phyloP scores from a whole-genome alignment of 1,140 invertebrate genomes.

The Trachelipus rathkii region DNA sequence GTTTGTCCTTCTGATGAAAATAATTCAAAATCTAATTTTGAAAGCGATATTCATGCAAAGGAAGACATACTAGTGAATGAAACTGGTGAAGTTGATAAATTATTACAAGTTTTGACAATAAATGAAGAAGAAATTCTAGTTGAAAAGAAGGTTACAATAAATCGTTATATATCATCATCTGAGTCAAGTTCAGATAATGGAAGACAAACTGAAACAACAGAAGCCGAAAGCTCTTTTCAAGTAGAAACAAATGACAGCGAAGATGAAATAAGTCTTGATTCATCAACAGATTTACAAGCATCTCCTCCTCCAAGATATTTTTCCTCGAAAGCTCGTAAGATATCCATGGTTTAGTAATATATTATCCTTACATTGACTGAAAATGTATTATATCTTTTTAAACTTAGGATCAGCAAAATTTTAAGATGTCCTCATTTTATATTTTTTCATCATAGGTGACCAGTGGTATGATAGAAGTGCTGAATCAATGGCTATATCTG shows the following conservation, averaged over 20 bases:
- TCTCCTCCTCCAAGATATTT: constrained; percentile 30
- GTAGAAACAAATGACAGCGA: constrained; percentile 28
- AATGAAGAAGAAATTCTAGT: background rate
- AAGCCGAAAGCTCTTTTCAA: constrained; percentile 27
- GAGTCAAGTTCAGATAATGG: constrained; percentile 30
- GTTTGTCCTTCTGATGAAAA: background rate
- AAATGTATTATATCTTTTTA: too few relatives aligned
- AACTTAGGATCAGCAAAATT: too few relatives aligned
- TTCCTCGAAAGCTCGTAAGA: constrained; percentile 28
- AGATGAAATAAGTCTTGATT: constrained; percentile 33
- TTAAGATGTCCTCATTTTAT: too few relatives aligned
- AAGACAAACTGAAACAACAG: constrained; percentile 26
- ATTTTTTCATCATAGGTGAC: constrained; percentile 23
- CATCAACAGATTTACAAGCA: constrained; percentile 31
- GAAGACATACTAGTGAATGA: background rate
- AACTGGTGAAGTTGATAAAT: too few relatives aligned
- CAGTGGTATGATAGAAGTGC: constrained; percentile 43
- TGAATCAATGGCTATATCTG: constrained; percentile 41
- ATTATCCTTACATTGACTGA: too few relatives aligned
- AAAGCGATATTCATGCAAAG: background rate
- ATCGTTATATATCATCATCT: constrained; percentile 24
- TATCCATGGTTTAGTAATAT: background rate
- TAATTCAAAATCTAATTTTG: background rate
- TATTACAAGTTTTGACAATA: too few relatives aligned
- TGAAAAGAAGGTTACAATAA: background rate